phyloP scores from a whole-genome alignment of 2,797 vertebrate genomes.

The Periparus ater region DNA sequence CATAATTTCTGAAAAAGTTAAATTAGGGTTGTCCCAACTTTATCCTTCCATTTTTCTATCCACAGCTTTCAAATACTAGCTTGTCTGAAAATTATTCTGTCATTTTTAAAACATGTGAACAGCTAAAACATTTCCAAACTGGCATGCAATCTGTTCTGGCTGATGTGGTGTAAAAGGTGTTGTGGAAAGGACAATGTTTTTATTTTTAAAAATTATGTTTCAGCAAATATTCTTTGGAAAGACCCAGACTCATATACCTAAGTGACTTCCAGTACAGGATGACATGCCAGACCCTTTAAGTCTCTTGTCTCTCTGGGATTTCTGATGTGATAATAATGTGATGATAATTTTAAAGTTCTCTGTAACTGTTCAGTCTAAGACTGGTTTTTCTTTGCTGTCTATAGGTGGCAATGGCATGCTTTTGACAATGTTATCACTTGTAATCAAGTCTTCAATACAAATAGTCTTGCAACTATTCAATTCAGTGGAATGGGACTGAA shows the following conservation, averaged over 20 bases:
- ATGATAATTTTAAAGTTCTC: not conserved
- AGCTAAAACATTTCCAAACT: constrained; percentile 32
- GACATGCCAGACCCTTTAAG: not conserved
- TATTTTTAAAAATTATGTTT: not conserved
- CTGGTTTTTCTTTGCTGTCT: not conserved
- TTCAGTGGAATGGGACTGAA: constrained; percentile 9
- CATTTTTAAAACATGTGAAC: constrained; percentile 47
- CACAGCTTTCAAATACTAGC: constrained; percentile 17
- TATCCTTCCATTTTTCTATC: not conserved
- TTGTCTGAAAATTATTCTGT: constrained; percentile 26
- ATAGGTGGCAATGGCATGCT: constrained; percentile 42
- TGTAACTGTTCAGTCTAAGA: not conserved
- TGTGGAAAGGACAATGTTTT: not conserved
- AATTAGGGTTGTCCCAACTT: not conserved
- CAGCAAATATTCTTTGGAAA: not conserved
- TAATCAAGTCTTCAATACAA: not conserved
- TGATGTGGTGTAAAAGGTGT: not conserved
- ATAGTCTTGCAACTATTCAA: not conserved
- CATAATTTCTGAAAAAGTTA: not conserved
- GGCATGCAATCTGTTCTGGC: constrained; percentile 39
- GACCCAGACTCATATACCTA: not conserved
- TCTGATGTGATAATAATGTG: not conserved
- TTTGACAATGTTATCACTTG: not conserved
- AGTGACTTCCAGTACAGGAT: not conserved
- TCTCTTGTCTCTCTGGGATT: not conserved